Conservation (phyloP, 2,113 vertebrate genomes). For the Aegithalos caudatus region DNA sequence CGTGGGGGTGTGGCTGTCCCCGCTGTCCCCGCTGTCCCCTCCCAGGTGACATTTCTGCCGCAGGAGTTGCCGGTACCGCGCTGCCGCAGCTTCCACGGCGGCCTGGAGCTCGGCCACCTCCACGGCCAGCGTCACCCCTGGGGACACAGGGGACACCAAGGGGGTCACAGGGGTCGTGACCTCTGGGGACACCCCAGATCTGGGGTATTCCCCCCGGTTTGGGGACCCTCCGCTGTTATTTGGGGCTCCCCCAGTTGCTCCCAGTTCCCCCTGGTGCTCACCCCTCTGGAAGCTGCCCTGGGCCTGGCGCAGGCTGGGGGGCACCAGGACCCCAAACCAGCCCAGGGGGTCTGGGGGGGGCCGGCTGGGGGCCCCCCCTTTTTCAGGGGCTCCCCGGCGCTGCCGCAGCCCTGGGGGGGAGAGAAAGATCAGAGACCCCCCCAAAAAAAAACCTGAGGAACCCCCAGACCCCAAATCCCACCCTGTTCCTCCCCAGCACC, state of each 20-base stretch:
- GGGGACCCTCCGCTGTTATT: no score
- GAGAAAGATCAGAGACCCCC: no score
- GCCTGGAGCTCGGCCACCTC: background rate
- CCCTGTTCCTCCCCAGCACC: background rate
- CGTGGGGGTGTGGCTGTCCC: background rate
- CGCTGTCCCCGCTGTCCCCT: background rate
- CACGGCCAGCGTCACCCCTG: background rate
- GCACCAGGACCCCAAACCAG: background rate
- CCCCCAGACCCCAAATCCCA: no score
- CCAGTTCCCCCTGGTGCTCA: background rate
- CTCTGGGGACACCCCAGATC: background rate
- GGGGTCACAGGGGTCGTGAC: background rate
- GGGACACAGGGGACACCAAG: background rate
- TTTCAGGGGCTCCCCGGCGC: no score
- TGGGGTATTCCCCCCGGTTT: background rate
- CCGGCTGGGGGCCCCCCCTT: no score
- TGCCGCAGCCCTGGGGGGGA: no score
- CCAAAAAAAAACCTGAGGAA: no score
- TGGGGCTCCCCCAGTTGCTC: no score
- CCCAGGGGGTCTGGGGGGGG: background rate
- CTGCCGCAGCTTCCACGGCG: accelerated
- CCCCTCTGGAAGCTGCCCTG: background rate
- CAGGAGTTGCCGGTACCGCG: background rate
- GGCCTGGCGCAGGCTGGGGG: background rate
- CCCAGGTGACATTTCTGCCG: background rate